Conservation (phyloP, 2,888 invertebrate species). For the Hetaerina titia region DNA sequence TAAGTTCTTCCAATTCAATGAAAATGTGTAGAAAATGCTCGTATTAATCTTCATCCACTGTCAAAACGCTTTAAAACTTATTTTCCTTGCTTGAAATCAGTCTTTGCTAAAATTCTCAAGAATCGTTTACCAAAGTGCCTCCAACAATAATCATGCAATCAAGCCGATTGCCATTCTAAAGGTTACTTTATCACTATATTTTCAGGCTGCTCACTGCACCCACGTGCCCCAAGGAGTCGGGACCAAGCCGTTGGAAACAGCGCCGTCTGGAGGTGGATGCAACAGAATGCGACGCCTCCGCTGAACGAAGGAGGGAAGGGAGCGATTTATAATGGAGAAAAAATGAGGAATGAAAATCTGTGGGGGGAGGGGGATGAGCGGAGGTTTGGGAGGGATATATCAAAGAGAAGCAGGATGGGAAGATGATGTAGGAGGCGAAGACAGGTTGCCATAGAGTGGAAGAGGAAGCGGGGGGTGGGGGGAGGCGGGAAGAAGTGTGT, state of each 20-base stretch:
- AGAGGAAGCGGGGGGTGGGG: background rate
- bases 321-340: conserved; percentile 27
- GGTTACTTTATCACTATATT: background rate
- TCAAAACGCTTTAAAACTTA: too few relatives aligned
- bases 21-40: too few relatives aligned
- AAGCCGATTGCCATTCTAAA: too few relatives aligned
- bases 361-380: background rate
- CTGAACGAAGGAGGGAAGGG: background rate
- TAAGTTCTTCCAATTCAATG: too few relatives aligned
- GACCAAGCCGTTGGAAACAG: background rate
- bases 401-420: background rate
- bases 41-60: too few relatives aligned
- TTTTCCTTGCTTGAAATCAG: too few relatives aligned
- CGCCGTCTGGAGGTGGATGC: background rate
- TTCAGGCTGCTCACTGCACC: background rate
- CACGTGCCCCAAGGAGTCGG: background rate
- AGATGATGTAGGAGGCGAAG: conserved; percentile 1
- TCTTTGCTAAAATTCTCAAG: too few relatives aligned
- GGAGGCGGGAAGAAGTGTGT: background rate
- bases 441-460: conserved; percentile 15
- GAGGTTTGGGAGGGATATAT: background rate
- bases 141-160: too few relatives aligned
- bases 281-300: background rate
- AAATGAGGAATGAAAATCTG: background rate
- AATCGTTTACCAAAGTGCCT: too few relatives aligned